A percentile compares a stretch with the other conserved stretches of the same genome.
These are phyloP conservation scores for Acanthis flammea DNA, from an alignment of 2,797 vertebrate genomes.

Conservation along the genomic window DNA sequence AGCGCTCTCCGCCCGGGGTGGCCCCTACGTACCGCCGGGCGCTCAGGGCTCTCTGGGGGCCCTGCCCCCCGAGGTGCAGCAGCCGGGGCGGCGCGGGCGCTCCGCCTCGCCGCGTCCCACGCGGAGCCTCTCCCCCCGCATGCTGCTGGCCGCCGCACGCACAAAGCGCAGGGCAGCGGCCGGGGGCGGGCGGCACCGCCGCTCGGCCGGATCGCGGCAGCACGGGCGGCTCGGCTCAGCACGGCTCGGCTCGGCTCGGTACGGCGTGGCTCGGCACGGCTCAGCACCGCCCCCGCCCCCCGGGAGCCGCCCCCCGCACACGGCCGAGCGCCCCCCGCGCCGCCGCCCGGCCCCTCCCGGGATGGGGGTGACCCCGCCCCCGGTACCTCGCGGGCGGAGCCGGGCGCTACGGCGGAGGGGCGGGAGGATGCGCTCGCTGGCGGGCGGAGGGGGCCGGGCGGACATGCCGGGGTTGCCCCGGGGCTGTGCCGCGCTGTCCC, in stretches of 20 bases:
- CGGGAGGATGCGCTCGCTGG: background rate
- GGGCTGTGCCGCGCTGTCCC: background rate
- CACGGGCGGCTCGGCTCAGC: background rate
- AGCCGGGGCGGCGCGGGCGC: background rate
- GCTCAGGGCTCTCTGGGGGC: conserved; percentile 25
- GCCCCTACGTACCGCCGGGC: background rate
- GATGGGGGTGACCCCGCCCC: background rate
- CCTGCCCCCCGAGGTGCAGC: conserved; percentile 8
- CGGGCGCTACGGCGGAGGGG: background rate
- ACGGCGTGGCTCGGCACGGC: too few relatives aligned
- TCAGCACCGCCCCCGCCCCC: background rate
- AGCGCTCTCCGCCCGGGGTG: background rate
- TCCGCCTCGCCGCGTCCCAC: conserved; percentile 37
- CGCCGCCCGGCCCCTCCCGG: background rate
- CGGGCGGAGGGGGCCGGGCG: background rate
- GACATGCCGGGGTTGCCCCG: background rate
- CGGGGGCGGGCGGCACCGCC: background rate
- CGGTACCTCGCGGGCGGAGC: background rate
- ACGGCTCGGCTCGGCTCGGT: too few relatives aligned
- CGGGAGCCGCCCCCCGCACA: background rate
- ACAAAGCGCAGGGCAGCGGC: background rate
- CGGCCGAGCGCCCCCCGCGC: background rate
- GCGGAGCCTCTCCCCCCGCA: conserved; percentile 17
- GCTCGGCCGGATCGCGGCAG: background rate
- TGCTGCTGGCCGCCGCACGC: background rate